These are phyloP conservation scores for Aurelia sp. DNA, from an alignment of 30 jellyfish, hydroid and myxozoan genomes.

Conservation along the genomic window DNA sequence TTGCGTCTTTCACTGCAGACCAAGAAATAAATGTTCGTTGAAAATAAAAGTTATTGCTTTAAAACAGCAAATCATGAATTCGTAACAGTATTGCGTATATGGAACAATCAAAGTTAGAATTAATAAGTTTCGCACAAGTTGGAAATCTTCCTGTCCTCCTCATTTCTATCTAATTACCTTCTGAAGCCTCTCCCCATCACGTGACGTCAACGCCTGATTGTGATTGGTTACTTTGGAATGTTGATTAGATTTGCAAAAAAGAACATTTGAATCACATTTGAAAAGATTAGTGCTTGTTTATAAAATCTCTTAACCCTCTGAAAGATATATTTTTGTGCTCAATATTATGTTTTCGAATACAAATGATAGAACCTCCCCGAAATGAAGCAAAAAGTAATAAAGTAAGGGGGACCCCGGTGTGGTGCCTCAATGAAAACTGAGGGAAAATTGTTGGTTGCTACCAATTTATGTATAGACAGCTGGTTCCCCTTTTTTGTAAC, in stretches of 20 bases:
- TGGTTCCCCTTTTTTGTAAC: too few relatives aligned
- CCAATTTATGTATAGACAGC: too few relatives aligned
- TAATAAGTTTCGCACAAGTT: background rate
- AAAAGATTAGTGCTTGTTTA: slow-evolving; percentile 26
- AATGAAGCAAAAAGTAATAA: background rate
- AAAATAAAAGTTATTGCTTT: too few relatives aligned
- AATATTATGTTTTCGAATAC: background rate
- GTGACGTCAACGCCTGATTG: slow-evolving; percentile 10
- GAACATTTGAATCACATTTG: slow-evolving; percentile 26
- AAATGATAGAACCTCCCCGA: background rate
- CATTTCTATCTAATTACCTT: slow-evolving; percentile 31
- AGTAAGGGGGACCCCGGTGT: too few relatives aligned
- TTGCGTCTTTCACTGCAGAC: too few relatives aligned
- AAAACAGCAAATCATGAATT: too few relatives aligned
- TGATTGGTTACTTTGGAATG: slow-evolving; percentile 56
- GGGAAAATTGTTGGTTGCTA: too few relatives aligned
- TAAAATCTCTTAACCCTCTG: slow-evolving; percentile 31
- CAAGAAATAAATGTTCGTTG: too few relatives aligned
- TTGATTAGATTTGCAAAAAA: slow-evolving; percentile 48
- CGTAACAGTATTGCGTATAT: too few relatives aligned
- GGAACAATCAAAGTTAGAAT: background rate
- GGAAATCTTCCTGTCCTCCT: slow-evolving; percentile 56
- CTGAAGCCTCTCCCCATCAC: slow-evolving; percentile 50
- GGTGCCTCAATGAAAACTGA: too few relatives aligned
- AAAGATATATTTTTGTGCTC: background rate